These are phyloP conservation scores for Bombus vancouverensis DNA, from an alignment of 1,140 invertebrate species.

Conservation along the genomic window DNA sequence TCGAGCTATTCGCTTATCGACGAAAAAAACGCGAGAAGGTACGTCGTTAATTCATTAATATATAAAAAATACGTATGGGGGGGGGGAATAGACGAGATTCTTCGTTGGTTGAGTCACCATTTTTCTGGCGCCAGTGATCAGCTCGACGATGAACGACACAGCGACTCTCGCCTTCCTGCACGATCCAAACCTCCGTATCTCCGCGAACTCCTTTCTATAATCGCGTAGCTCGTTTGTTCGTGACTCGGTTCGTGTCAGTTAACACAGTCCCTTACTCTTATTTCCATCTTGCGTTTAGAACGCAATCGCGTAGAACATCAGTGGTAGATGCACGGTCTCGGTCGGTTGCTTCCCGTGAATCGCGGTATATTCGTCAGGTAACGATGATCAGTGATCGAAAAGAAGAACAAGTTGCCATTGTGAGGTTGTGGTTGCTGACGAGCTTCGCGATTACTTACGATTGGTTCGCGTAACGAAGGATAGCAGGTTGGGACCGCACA, in stretches of 20 bases:
- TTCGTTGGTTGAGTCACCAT: conserved; percentile 63
- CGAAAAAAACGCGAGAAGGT: conserved; percentile 58
- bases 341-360: conserved; percentile 2
- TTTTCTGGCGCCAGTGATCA: conserved; percentile 41
- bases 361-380: conserved; percentile 20
- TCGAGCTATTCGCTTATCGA: conserved; percentile 58
- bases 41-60: conserved; percentile 49
- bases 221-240: conserved; percentile 15
- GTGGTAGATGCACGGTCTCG: not conserved
- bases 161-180: not conserved
- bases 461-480: not conserved
- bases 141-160: conserved; percentile 58
- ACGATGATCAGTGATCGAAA: conserved; percentile 15
- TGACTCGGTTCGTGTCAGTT: not conserved
- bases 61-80: conserved; percentile 60
- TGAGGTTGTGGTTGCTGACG: not conserved
- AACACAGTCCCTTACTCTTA: not conserved
- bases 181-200: not conserved
- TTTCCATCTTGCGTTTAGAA: not conserved
- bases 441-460: not conserved
- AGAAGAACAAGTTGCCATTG: not conserved
- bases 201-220: not conserved
- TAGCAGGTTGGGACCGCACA: not conserved
- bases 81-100: conserved; percentile 56
- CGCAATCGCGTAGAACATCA: not conserved